Conservation (phyloP, 2,113 vertebrate species). For the Dendrocopos noguchii region DNA sequence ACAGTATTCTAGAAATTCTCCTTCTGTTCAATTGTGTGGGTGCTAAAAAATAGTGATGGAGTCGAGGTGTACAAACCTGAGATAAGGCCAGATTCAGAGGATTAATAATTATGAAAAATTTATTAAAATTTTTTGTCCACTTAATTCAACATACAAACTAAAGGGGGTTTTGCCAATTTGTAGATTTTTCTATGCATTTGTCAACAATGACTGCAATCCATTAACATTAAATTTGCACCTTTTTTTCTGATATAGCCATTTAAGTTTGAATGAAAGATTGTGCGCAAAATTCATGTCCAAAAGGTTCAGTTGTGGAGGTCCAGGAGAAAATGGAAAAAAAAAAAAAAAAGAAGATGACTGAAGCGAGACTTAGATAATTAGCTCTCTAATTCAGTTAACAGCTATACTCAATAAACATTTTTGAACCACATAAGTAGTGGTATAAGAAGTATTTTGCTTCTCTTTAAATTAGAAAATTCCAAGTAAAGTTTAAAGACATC, state of each 20-base stretch:
- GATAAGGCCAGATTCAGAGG: background rate
- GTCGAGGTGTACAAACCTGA: background rate
- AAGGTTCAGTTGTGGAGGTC: background rate
- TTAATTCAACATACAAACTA: background rate
- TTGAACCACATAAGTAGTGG: background rate
- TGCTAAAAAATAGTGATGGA: background rate
- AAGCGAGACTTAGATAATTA: too few species aligned
- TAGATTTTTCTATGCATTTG: background rate
- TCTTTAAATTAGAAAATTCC: too few species aligned
- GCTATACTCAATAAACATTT: background rate
- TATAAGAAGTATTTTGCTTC: too few species aligned
- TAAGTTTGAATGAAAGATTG: background rate
- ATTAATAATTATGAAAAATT: background rate
- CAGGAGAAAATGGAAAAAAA: background rate
- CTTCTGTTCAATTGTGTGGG: background rate
- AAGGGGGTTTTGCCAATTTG: fast-evolving
- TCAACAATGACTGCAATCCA: background rate
- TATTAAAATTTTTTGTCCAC: background rate
- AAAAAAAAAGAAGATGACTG: background rate
- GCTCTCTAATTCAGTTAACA: background rate
- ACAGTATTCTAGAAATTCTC: background rate
- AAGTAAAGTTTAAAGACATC: too few species aligned
- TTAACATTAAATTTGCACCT: background rate
- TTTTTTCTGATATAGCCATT: background rate
- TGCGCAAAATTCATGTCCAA: background rate